phyloP scores from a whole-genome alignment of 1,140 invertebrate species.

The Rhopalosiphum padi region DNA sequence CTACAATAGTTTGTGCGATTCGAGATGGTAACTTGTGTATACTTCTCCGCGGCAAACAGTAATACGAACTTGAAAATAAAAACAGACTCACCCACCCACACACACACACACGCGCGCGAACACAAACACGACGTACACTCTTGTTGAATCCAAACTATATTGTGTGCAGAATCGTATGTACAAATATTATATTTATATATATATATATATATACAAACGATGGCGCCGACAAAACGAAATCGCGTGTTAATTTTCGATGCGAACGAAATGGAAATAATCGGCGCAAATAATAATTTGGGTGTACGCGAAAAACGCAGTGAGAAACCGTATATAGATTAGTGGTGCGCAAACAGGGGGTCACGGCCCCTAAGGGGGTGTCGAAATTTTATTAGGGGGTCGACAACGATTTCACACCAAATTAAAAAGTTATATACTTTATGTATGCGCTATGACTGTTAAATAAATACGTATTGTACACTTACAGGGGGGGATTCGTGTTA shows the following conservation, averaged over 20 bases:
- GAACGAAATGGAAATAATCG: not conserved
- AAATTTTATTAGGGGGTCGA: too few species aligned
- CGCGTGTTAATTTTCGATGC: not conserved
- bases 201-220: not conserved
- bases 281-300: not conserved
- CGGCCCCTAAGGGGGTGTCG: too few species aligned
- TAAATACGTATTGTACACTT: too few species aligned
- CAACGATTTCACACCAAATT: too few species aligned
- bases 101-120: not conserved
- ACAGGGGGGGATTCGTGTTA: too few species aligned
- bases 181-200: too few species aligned
- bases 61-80: slow-evolving; percentile 35
- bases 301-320: not conserved
- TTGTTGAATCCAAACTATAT: not conserved
- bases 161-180: not conserved
- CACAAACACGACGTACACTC: not conserved
- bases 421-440: too few species aligned
- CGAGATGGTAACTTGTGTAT: not conserved
- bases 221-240: not conserved
- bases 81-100: not conserved
- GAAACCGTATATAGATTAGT: not conserved
- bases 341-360: too few species aligned
- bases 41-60: not conserved
- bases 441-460: too few species aligned
- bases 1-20: slow-evolving; percentile 24